A percentile compares a stretch with the other conserved stretches of the same genome.
These are phyloP conservation scores for Trypoxylus dichotomus DNA, from an alignment of 1,140 invertebrate genomes.

Conservation along the genomic window DNA sequence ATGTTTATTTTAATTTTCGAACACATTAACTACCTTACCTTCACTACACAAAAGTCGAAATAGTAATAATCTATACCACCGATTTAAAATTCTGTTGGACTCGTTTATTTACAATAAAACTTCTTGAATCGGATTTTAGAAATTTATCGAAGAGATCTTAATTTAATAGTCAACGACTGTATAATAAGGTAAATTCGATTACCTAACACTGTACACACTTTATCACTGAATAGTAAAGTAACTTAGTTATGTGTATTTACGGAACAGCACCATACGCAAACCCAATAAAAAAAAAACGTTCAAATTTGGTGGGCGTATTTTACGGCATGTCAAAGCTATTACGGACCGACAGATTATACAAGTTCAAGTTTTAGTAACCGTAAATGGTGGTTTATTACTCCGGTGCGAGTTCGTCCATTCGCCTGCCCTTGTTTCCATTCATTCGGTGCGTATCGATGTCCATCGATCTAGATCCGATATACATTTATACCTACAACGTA, in stretches of 20 bases:
- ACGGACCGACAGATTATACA: constrained; percentile 14
- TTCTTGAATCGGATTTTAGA: too few species aligned
- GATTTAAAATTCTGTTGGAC: too few species aligned
- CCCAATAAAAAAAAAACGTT: background rate
- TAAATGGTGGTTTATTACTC: constrained; percentile 20
- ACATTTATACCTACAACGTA: background rate
- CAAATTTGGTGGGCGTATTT: background rate
- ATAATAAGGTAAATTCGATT: too few species aligned
- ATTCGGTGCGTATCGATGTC: background rate
- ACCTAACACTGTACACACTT: background rate
- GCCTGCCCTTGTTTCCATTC: constrained; percentile 7
- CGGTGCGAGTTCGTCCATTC: background rate
- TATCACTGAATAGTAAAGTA: background rate
- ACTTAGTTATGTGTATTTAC: background rate
- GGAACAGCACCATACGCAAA: background rate
- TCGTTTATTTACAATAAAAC: too few species aligned
- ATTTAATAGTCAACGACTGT: too few species aligned
- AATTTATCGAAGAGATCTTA: too few species aligned
- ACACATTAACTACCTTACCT: too few species aligned
- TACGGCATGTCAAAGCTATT: constrained; percentile 14
- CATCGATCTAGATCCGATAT: background rate
- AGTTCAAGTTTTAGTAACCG: constrained; percentile 23
- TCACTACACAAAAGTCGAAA: too few species aligned
- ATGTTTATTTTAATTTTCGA: too few species aligned
- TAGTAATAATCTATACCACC: too few species aligned